phyloP scores from a whole-genome alignment of 2,888 invertebrate genomes.

The Ctena decussata region DNA sequence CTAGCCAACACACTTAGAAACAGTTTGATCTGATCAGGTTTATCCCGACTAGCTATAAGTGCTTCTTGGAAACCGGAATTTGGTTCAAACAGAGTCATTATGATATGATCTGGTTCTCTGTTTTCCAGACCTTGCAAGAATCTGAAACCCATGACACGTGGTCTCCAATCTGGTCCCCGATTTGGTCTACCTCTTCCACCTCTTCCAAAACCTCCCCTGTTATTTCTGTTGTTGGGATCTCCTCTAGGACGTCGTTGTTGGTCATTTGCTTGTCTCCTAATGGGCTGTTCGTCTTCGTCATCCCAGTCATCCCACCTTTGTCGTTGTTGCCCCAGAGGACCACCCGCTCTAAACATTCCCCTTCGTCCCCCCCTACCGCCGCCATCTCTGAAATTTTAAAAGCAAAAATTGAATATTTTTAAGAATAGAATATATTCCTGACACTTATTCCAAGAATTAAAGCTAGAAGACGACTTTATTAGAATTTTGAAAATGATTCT shows the following conservation, averaged over 20 bases:
- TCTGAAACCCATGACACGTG: background rate
- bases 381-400: background rate
- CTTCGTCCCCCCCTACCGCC: background rate
- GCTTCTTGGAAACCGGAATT: slow-evolving; percentile 30
- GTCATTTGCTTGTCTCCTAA: background rate
- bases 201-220: background rate
- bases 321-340: background rate
- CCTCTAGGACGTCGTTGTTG: background rate
- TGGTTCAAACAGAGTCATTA: slow-evolving; percentile 37
- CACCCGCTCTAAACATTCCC: slow-evolving; percentile 30
- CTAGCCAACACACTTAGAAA: slow-evolving; percentile 50
- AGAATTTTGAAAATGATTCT: no score
- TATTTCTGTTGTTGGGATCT: background rate
- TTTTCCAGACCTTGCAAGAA: slow-evolving; percentile 28
- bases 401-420: no score
- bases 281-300: slow-evolving; percentile 25
- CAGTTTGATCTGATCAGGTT: slow-evolving; percentile 21
- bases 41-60: background rate
- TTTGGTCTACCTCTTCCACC: slow-evolving; percentile 4
- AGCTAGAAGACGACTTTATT: no score
- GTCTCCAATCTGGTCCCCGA: background rate
- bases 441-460: no score
- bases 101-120: slow-evolving; percentile 27
- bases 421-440: no score
- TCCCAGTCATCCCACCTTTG: slow-evolving; percentile 25